A percentile compares a stretch with the other conserved stretches of the same genome.
These are phyloP conservation scores for Notolabrus celidotus DNA, from an alignment of 2,797 vertebrate species.

Conservation along the genomic window DNA sequence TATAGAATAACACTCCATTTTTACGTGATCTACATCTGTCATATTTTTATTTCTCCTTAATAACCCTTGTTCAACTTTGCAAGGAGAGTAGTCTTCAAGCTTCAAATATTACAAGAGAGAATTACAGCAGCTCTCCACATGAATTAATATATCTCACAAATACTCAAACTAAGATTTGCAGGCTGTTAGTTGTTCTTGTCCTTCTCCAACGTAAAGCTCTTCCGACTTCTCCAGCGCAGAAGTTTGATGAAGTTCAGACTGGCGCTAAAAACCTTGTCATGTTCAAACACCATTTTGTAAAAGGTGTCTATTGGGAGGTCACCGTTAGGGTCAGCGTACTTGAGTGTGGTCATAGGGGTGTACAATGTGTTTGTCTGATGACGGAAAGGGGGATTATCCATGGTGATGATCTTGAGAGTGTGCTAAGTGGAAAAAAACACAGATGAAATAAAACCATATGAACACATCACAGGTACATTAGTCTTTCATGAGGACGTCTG, in stretches of 20 bases:
- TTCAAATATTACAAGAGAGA: not conserved
- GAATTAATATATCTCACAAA: not conserved
- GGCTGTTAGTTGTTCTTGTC: constrained; percentile 61
- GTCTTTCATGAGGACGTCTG: not conserved
- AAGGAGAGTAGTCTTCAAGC: not conserved
- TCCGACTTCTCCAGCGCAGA: constrained; percentile 89
- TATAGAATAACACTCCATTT: not conserved
- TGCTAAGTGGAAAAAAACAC: constrained; percentile 79
- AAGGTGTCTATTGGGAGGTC: constrained; percentile 91
- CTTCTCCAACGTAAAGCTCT: constrained; percentile 88
- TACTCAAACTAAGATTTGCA: not conserved
- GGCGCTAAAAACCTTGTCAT: constrained; percentile 90
- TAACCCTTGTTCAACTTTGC: not conserved
- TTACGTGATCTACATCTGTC: not conserved
- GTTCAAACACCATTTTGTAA: constrained; percentile 92
- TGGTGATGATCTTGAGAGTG: constrained; percentile 88
- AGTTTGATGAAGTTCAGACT: constrained; percentile 91
- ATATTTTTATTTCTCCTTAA: constrained; percentile 10
- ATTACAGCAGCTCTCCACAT: not conserved
- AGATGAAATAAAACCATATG: not conserved
- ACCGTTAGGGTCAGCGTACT: constrained; percentile 90
- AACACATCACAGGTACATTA: not conserved
- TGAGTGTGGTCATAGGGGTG: constrained; percentile 91
- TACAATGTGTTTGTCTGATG: constrained; percentile 91
- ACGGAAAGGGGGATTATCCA: constrained; percentile 89